Base-by-base conservation (phyloP, 2,888 invertebrate species). In the Pollenia labialis region DNA sequence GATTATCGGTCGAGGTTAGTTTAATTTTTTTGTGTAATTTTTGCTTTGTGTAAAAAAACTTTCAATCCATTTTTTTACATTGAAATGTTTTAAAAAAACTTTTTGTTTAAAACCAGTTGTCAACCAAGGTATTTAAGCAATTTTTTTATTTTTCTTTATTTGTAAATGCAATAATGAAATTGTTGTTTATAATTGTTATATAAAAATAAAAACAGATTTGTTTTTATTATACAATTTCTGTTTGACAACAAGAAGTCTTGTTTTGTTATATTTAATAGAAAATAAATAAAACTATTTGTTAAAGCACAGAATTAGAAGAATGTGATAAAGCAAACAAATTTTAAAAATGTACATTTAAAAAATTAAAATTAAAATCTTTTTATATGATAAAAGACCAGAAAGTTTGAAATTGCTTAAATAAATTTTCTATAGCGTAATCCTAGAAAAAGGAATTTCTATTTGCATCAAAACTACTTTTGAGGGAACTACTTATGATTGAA, bases 1-100 rank as follows among this genome's bases (percentile, higher is more conserved):
- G 72, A 79, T 74, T 79, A 84, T 60, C 54, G 69, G 46, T 40
- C 18, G n/a, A 76, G 60, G 46, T 82, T 69, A 23, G 56, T 58
- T 1, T 75, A 74, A 8, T 23, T 54, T 54, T 32, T 14, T 66
- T 72, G 44, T 44, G 44, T 14, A 50, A 18, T 68, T 32, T 68
- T 52, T 2, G 32, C 1, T 12, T 11, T 54, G 16, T 32, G 14
- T 52, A 54, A 18, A 69, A 54, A 52, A 40, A 50, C 62, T 68
- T 66, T 48, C 32, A 74, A 48, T 32, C 40, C 14, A n/a, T 46
- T 23, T 52, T 42, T 40, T 52, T 16, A 58, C 9, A 44, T 23
- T 11, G 9, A 71, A 52, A 71, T 69, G 16, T 52, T 52, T 52
- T 14, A 50, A 32, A 11, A 40, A 4, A 18, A 42, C 12, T 66